phyloP scores from a whole-genome alignment of 2,113 vertebrate species.

The Psephotus haematonotus region DNA sequence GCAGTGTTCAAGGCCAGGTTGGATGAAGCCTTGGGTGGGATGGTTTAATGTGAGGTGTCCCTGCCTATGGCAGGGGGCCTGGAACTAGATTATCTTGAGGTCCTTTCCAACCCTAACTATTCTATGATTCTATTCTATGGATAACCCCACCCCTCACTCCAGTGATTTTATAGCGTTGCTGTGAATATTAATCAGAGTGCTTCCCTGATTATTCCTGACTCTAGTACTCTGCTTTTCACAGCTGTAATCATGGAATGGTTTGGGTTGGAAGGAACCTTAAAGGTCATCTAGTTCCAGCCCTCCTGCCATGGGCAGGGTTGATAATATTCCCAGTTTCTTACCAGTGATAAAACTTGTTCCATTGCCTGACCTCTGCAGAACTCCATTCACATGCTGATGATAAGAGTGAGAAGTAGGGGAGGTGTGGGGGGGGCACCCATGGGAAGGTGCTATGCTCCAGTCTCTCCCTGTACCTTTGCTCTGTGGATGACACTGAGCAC shows the following conservation, averaged over 20 bases:
- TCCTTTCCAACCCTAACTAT: too few species aligned
- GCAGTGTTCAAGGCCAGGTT: too few species aligned
- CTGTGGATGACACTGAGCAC: background rate
- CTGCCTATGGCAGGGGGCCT: too few species aligned
- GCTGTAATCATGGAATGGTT: background rate
- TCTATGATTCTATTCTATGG: too few species aligned
- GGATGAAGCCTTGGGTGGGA: too few species aligned
- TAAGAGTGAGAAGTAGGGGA: background rate
- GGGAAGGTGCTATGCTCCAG: too few species aligned
- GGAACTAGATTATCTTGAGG: too few species aligned
- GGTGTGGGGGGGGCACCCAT: rapidly evolving
- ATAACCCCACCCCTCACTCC: background rate
- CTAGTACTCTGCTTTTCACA: background rate
- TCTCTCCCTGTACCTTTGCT: background rate
- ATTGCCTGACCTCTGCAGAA: background rate
- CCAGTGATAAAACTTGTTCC: background rate
- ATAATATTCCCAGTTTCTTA: background rate
- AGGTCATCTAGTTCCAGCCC: background rate
- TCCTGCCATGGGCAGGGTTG: background rate
- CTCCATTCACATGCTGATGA: background rate
- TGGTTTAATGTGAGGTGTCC: too few species aligned
- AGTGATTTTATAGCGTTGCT: background rate
- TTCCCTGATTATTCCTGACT: background rate
- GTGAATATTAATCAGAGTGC: background rate
- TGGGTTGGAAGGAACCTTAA: background rate